These are phyloP conservation scores for Catostylus mosaicus DNA, from an alignment of 30 jellyfish, hydroid and myxozoan species.

Conservation along the genomic window DNA sequence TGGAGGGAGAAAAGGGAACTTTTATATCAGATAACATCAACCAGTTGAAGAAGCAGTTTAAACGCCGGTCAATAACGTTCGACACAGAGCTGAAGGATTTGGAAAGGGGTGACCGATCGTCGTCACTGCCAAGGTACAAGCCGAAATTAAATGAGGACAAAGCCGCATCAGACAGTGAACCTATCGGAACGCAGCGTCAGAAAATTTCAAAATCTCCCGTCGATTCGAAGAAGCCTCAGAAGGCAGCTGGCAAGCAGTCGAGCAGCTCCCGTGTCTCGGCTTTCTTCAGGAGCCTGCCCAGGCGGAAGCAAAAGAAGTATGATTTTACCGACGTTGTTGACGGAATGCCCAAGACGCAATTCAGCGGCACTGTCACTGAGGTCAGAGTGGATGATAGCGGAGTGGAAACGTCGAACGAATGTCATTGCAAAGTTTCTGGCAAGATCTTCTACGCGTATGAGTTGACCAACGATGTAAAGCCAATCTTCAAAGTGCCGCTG, in stretches of 20 bases:
- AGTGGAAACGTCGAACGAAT: constrained; percentile 9
- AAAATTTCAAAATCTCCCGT: constrained; percentile 18
- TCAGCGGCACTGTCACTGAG: constrained; percentile 63
- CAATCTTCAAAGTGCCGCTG: constrained; percentile 90
- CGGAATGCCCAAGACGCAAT: constrained; percentile 83
- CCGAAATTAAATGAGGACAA: background rate
- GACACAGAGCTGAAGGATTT: constrained; percentile 17
- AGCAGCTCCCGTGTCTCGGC: constrained; percentile 71
- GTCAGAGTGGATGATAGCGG: constrained; percentile 53
- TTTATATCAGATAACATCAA: background rate
- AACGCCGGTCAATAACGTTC: constrained; percentile 39
- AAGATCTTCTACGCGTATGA: constrained; percentile 86
- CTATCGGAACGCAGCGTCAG: constrained; percentile 1
- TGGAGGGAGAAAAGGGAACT: constrained; percentile 56
- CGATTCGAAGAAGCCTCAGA: constrained; percentile 20
- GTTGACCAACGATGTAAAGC: constrained; percentile 69
- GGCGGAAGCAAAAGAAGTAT: constrained; percentile 53
- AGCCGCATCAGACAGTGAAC: constrained; percentile 60
- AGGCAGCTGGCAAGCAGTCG: constrained; percentile 34
- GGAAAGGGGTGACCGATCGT: constrained; percentile 8
- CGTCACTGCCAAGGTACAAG: background rate
- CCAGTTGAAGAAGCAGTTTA: constrained; percentile 22
- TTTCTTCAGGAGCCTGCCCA: constrained; percentile 67
- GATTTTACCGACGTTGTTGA: constrained; percentile 57
- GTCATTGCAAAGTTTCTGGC: constrained; percentile 95